Evolutionary conservation across 2,888 invertebrate species (phyloP), one percentile per base, ranked within the genome.

Genomic region (Dorcus parallelipipedus): DNA sequence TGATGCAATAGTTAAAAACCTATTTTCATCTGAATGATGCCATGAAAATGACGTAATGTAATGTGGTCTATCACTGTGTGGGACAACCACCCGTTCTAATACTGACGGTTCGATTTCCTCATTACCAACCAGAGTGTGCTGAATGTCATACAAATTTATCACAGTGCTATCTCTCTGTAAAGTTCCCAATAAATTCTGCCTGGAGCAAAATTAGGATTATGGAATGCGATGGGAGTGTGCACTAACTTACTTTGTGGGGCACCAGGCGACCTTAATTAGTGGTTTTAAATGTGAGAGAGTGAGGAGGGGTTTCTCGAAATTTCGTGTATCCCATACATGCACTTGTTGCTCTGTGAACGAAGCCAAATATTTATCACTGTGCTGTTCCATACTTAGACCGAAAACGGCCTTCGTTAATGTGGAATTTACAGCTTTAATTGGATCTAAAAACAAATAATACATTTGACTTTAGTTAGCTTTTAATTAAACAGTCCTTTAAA

Each of bases 321-420:
- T 88, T 56, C 96, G 81, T 49, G 89, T 84, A 78, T 97, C 97
- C 96, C 96, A 97, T 58, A 96, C 84, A 62, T 86, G 86, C 57
- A 93, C 87, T 69, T 88, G 87, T 71, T 86, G 88, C 71, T 95
- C 95, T 47, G 87, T 83, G 72, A 87, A 93, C 42, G 95, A 93
- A 53, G 95, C 94, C 14, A 96, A 75, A 76, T 93, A 88, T 77
- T 88, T 85, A 67, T 89, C 88, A 71, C 84, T 86, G 73, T 86
- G 84, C 2, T 91, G 89, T 76, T 95, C 92, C 1, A 93, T 86
- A 59, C 87, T 84, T 10, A 93, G 83, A 49, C 94, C 95, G 77
- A 88, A 87, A 40, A 95, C 93, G 60, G 91, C 89, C 76, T 95
- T 93, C 0, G 92, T 91, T 9, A 84, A 82, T 8, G 89, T 85